Evolutionary conservation across 2,888 invertebrate genomes (phyloP), one percentile per base, ranked within the genome.

Genomic region (Agrochola lota): DNA sequence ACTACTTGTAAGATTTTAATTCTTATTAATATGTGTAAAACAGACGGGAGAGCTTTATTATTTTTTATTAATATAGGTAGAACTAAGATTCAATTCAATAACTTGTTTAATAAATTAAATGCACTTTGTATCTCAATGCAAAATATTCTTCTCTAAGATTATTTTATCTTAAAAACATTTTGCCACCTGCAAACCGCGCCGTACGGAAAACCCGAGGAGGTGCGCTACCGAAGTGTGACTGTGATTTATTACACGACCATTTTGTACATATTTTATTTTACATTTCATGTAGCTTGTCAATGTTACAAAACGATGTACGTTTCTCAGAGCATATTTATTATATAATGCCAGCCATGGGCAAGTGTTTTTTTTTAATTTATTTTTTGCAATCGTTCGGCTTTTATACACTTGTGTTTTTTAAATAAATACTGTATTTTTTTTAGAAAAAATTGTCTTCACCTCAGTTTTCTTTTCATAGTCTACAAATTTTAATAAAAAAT

Each of bases 201-300:
- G 52, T 23, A 77, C 64, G 77, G 71, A 62, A 71, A 43, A 60
- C 69, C 66, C 62, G 49, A 67, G 57, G 57, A 80, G 60, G 60
- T 80, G 26, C 72, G 79, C 79, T 62, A 66, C 59, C 76, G n/a
- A 63, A 73, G 77, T 83, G 77, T 35, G 85, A 82, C 77, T 67
- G 70, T 85, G 83, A 83, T 85, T 85, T 83, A 83, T 85, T 82
- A 70, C 72, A 26, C 59, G 72, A 85, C 69, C 85, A 60, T 83
- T 83, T 82, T 82, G 83, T 82, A 77, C 77, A 73, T 70, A 85
- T 85, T 82, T 83, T 85, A 83, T 83, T 82, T 77, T 77, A 72
- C 67, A 81, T 84, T 81, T 71, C 84, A 72, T 35, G 60, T 66
- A 78, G 75, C 80, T 67, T 74, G 84, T 88, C 84, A 87, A 85